Conservation (phyloP, 2,113 vertebrate genomes). For the Pholis gunnellus region DNA sequence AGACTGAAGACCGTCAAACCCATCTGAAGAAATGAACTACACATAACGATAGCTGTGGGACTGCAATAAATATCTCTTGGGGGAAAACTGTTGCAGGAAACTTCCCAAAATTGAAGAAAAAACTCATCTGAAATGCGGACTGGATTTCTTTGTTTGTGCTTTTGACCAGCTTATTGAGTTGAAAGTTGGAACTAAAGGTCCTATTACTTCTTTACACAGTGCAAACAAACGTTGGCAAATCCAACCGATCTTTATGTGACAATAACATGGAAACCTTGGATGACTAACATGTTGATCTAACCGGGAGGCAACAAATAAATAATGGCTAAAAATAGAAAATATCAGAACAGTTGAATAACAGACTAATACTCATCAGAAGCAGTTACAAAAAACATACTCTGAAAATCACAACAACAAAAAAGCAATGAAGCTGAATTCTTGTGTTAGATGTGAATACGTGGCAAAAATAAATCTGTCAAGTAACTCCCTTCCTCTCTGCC, state of each 20-base stretch:
- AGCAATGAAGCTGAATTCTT: background rate
- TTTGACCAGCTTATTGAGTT: background rate
- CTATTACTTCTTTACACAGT: conserved; percentile 35
- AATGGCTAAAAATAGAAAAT: background rate
- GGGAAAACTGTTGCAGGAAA: background rate
- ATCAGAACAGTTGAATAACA: background rate
- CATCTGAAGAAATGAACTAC: background rate
- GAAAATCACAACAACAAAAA: background rate
- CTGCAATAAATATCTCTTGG: background rate
- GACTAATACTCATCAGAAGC: background rate
- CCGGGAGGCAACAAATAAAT: conserved; percentile 11
- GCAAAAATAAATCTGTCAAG: background rate
- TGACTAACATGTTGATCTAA: conserved; percentile 25
- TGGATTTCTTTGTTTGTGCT: background rate
- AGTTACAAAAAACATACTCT: background rate
- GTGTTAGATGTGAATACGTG: background rate
- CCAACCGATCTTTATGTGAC: conserved; percentile 1
- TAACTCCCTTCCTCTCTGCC: no score
- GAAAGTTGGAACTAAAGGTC: conserved; percentile 33
- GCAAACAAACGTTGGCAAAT: conserved; percentile 73
- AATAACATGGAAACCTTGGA: conserved; percentile 39
- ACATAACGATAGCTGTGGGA: background rate
- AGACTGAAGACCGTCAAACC: background rate
- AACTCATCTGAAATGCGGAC: background rate
- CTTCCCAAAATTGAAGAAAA: background rate